Evolutionary conservation across 1,140 invertebrate genomes (phyloP).

Genomic region (Apis dorsata): DNA sequence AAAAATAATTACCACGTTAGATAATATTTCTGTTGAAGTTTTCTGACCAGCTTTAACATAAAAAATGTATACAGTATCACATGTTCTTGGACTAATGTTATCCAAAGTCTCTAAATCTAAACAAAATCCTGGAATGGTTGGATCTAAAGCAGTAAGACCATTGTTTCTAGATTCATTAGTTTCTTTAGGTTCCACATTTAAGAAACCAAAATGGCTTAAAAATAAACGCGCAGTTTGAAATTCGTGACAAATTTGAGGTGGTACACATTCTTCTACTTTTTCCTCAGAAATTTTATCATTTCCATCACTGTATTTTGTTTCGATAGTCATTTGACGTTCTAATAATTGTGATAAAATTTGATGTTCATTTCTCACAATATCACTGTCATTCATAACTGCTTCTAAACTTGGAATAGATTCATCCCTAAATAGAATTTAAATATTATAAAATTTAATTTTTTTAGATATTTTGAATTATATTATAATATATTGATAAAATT

Average conservation of each 20-base stretch:
- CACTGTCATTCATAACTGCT: slow-evolving; percentile 83
- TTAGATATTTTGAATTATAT: slow-evolving; percentile 1
- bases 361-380: slow-evolving; percentile 79
- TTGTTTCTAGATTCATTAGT: slow-evolving; percentile 80
- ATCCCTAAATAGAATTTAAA: slow-evolving; percentile 81
- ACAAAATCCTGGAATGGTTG: slow-evolving; percentile 85
- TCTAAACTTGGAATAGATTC: slow-evolving; percentile 90
- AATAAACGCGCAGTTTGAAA: slow-evolving; percentile 97
- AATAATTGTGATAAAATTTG: slow-evolving; percentile 72
- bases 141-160: slow-evolving; percentile 89
- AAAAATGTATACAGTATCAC: slow-evolving; percentile 96
- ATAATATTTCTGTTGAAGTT: slow-evolving; percentile 88
- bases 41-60: slow-evolving; percentile 94
- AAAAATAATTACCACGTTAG: slow-evolving; percentile 85
- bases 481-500: slow-evolving; percentile 13
- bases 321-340: slow-evolving; percentile 78
- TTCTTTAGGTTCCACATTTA: slow-evolving; percentile 88
- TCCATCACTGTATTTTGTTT: slow-evolving; percentile 80
- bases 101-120: slow-evolving; percentile 88
- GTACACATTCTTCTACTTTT: slow-evolving; percentile 86
- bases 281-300: slow-evolving; percentile 79
- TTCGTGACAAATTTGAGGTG: slow-evolving; percentile 91
- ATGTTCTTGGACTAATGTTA: slow-evolving; percentile 89
- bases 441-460: not conserved
- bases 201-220: slow-evolving; percentile 95